Evolutionary conservation across 2,888 invertebrate genomes (phyloP).

Genomic region (Pristionchus fissidentatus): DNA sequence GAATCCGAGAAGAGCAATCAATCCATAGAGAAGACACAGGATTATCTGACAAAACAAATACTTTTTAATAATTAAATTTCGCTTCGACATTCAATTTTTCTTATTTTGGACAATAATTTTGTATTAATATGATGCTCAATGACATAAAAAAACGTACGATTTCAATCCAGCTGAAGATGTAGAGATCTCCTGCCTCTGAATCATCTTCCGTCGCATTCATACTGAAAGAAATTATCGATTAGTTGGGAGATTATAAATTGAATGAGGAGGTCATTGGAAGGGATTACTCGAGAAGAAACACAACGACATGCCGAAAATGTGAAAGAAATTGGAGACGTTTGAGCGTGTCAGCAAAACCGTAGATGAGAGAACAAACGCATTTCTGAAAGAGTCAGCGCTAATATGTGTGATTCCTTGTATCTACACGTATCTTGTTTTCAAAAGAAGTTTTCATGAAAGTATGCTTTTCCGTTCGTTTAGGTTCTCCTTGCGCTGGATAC

Average conservation of each 20-base stretch:
- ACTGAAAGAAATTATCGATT: not conserved
- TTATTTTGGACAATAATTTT: not conserved
- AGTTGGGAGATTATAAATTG: no score
- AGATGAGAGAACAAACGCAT: no score
- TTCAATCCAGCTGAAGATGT: conserved; percentile 48
- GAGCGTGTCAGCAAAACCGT: no score
- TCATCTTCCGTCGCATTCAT: conserved; percentile 32
- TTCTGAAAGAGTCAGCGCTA: no score
- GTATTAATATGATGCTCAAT: no score
- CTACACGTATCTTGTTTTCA: no score
- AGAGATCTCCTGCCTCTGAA: conserved; percentile 22
- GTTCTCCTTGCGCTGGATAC: no score
- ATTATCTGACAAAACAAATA: conserved; percentile 55
- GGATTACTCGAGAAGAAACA: not conserved
- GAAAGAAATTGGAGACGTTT: not conserved
- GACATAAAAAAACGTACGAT: conserved; percentile 9
- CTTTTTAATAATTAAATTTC: not conserved
- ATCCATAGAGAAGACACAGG: conserved; percentile 65
- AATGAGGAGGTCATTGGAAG: no score
- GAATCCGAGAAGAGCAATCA: conserved; percentile 67
- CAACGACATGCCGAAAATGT: not conserved
- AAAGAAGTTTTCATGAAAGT: no score
- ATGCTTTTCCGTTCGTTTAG: no score
- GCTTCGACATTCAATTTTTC: no score
- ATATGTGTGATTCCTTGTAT: no score